Evolutionary conservation across 2,113 vertebrate genomes (phyloP).

Genomic region (Perccottus glenii): DNA sequence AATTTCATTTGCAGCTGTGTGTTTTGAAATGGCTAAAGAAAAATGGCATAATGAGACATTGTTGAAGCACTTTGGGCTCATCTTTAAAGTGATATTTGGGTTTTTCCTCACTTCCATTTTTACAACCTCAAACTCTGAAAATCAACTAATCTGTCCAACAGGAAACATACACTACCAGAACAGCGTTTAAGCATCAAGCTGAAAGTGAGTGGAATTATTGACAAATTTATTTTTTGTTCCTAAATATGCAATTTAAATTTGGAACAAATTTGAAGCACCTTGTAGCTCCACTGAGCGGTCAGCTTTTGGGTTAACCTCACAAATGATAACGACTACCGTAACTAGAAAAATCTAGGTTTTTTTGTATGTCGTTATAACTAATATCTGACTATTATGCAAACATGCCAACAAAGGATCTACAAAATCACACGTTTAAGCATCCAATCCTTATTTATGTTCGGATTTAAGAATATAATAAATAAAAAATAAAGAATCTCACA

Average conservation of each 20-base stretch:
- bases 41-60: constrained; percentile 44
- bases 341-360: background rate
- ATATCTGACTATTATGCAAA: background rate
- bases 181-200: background rate
- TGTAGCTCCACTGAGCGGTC: background rate
- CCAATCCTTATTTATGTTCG: background rate
- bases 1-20: constrained; percentile 79
- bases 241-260: background rate
- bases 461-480: background rate
- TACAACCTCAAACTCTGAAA: constrained; percentile 33
- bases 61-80: constrained; percentile 68
- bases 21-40: constrained; percentile 33
- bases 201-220: background rate
- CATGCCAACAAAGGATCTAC: background rate
- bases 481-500: too few species aligned
- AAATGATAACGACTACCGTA: background rate
- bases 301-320: background rate
- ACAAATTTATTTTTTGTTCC: background rate
- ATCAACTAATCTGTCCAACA: constrained; percentile 9
- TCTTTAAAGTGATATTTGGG: constrained; percentile 51
- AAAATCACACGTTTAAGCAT: background rate
- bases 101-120: constrained; percentile 23
- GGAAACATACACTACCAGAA: constrained; percentile 27
- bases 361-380: too few species aligned
- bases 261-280: constrained; percentile 21